A percentile compares a stretch with the other conserved stretches of the same genome.
phyloP scores from a whole-genome alignment of 1,140 invertebrate species.

The Drosophila sproati region DNA sequence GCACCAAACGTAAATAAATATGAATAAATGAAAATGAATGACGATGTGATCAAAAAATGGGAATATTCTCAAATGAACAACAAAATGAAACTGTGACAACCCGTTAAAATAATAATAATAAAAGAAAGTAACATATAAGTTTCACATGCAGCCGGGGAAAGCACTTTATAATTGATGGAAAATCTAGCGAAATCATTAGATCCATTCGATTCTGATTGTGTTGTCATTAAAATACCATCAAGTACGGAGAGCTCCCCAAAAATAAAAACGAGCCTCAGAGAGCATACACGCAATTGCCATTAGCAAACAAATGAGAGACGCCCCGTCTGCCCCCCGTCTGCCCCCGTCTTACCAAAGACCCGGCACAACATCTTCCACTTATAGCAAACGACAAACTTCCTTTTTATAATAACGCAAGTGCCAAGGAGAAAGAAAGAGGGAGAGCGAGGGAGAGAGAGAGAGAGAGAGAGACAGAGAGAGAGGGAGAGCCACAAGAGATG shows the following conservation, averaged over 20 bases:
- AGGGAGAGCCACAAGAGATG: neutral
- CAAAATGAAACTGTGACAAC: too few relatives aligned
- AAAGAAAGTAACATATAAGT: too few relatives aligned
- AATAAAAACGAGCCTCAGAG: neutral
- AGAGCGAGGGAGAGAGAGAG: neutral
- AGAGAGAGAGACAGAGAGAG: neutral
- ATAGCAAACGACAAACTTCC: slow-evolving; percentile 60
- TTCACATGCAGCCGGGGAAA: too few relatives aligned
- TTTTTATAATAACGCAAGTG: slow-evolving; percentile 16
- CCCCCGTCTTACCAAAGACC: neutral
- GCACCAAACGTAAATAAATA: neutral
- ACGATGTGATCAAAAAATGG: neutral
- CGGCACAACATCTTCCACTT: slow-evolving; percentile 35
- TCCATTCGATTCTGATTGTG: neutral
- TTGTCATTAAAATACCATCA: slow-evolving; percentile 45
- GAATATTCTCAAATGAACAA: too few relatives aligned
- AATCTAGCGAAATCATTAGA: neutral
- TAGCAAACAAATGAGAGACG: slow-evolving; percentile 22
- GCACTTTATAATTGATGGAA: neutral
- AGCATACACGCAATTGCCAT: slow-evolving; percentile 51
- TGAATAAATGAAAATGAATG: neutral
- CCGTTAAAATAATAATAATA: too few relatives aligned
- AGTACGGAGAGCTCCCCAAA: neutral
- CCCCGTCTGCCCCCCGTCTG: neutral
- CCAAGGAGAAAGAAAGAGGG: neutral